These are phyloP conservation scores for Phenganax marumi DNA, from an alignment of 92 coral and sea anemone genomes.

Conservation along the genomic window DNA sequence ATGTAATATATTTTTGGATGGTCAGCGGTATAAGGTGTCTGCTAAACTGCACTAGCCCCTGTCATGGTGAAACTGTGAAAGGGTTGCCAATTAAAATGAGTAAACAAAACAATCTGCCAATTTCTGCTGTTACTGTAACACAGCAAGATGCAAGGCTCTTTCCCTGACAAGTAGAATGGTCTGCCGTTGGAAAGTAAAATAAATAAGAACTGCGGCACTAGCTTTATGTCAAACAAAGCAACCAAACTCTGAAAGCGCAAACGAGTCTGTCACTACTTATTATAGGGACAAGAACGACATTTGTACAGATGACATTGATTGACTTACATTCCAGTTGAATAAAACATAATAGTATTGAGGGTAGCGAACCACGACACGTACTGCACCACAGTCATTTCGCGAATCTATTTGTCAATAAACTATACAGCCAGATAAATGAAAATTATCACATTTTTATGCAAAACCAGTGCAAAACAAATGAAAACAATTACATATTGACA, in stretches of 20 bases:
- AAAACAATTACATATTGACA: background rate
- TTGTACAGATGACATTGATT: background rate
- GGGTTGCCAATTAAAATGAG: too few species aligned
- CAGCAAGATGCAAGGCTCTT: background rate
- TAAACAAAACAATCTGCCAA: too few species aligned
- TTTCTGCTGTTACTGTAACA: too few species aligned
- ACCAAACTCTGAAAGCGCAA: too few species aligned
- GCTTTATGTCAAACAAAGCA: too few species aligned
- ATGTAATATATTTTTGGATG: too few species aligned
- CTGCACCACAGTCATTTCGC: slow-evolving; percentile 13
- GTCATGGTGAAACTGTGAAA: too few species aligned
- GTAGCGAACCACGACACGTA: slow-evolving; percentile 30
- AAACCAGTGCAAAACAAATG: background rate
- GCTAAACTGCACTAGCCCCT: too few species aligned
- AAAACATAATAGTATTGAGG: slow-evolving; percentile 15
- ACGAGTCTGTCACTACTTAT: too few species aligned
- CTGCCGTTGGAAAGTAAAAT: background rate
- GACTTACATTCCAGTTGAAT: slow-evolving; percentile 33
- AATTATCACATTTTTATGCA: background rate
- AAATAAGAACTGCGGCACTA: too few species aligned
- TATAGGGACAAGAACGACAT: too few species aligned
- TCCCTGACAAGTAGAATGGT: background rate
- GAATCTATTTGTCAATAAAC: background rate
- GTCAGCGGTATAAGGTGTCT: too few species aligned
- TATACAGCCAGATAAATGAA: background rate